Base-by-base conservation (phyloP, 2,888 invertebrate genomes). In the Sesia bembeciformis region DNA sequence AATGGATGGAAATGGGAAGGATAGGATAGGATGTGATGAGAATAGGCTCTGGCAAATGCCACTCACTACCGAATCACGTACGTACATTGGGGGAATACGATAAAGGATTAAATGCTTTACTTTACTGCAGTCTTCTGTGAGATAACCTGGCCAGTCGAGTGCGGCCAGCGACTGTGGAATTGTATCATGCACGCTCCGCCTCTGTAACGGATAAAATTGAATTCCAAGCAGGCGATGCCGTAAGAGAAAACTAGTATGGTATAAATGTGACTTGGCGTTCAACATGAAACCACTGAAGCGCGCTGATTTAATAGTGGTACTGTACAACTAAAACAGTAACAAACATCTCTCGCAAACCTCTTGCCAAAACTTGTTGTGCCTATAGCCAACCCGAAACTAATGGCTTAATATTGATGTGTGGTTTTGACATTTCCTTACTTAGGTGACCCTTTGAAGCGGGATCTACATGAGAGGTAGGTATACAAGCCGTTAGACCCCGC, bases 331-430 rank as follows among this genome's bases (percentile, higher is more conserved):
- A 23, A 46, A 46, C 46, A 46, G 7, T 8, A 46, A 23, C 23
- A 46, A 46, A 46, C 46, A 6, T 46, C 46, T 46, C 50, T 39
- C 38, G 8, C 72, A 74, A 59, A 62, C 66, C 63, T 62, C 64
- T 64, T 62, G 62, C 63, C 64, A 61, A 74, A 78, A 74, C 65
- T 78, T 74, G 50, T 38, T 50, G 5, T 65, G 70, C 67, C 62
- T 66, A 62, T 70, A 72, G 72, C 74, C 78, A 73, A 69, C 71
- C 77, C 75, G 70, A 72, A 75, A 71, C 75, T 80, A 81, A 81
- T 80, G 72, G 74, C 74, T 80, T 75, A 80, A 85, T 84, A 87
- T 85, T 83, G 83, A 83, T 81, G 81, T 66, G 77, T 84, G 86
- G 70, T 78, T 76, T 74, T 82, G 86, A 84, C 86, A 70, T 85